Conservation (phyloP, 2,888 invertebrate species). For the Rhamphomyia laevipes region DNA sequence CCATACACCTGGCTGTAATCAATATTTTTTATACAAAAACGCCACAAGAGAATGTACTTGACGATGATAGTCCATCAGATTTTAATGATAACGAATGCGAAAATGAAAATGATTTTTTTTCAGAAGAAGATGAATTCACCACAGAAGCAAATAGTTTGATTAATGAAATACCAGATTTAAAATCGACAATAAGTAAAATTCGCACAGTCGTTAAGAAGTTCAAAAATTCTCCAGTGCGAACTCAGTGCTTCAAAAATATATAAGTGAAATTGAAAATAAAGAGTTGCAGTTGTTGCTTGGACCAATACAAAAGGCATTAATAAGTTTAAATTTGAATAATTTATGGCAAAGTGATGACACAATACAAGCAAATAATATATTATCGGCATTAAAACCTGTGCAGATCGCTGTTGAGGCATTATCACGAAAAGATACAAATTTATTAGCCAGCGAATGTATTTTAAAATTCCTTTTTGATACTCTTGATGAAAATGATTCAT, state of each 20-base stretch:
- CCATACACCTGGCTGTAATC: too few relatives aligned
- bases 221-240: not conserved
- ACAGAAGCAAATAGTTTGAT: not conserved
- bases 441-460: slow-evolving; percentile 1
- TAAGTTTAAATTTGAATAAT: not conserved
- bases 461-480: slow-evolving; percentile 1
- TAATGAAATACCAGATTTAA: not conserved
- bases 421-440: not conserved
- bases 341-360: not conserved
- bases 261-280: slow-evolving; percentile 1
- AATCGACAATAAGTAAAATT: not conserved
- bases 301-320: slow-evolving; percentile 2
- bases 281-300: not conserved
- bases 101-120: not conserved
- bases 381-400: not conserved
- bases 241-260: not conserved
- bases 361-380: not conserved
- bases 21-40: not conserved
- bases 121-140: not conserved
- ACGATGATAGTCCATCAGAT: not conserved
- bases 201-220: not conserved
- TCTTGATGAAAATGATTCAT: not conserved
- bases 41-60: not conserved
- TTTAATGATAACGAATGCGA: not conserved
- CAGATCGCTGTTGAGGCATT: slow-evolving; percentile 1